Percentiles rank a stretch among this genome's conserved stretches.
Evolutionary conservation across 2,888 invertebrate species (phyloP).

Genomic region (Caenorhabditis zanzibari): DNA sequence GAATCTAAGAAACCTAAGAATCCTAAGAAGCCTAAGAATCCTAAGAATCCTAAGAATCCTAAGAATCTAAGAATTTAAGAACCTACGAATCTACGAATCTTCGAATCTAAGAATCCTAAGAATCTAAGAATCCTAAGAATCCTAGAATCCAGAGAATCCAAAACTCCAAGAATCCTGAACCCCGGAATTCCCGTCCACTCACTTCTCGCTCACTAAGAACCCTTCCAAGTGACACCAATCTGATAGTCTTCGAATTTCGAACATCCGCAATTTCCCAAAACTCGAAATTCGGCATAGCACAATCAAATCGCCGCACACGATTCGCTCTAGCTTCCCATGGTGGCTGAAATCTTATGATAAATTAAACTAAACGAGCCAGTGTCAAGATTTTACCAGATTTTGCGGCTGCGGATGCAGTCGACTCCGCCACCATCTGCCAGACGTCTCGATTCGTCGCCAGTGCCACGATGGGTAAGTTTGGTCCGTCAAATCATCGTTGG

Average conservation of each 20-base stretch:
- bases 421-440: conserved; percentile 39
- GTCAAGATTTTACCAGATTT: too few species aligned
- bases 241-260: conserved; percentile 12
- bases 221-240: conserved; percentile 45
- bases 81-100: too few species aligned
- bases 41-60: too few species aligned
- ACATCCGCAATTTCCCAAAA: conserved; percentile 32
- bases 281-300: conserved; percentile 27
- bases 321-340: not conserved
- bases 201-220: not conserved
- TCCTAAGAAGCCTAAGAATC: too few species aligned
- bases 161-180: too few species aligned
- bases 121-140: not conserved
- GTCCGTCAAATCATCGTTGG: not conserved
- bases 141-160: not conserved
- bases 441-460: conserved; percentile 20
- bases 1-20: too few species aligned
- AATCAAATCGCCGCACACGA: not conserved
- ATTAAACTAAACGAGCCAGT: too few species aligned
- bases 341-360: too few species aligned
- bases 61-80: too few species aligned
- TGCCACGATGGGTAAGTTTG: not conserved
- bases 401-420: too few species aligned
- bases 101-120: too few species aligned
- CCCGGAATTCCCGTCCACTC: not conserved